Percentiles rank a stretch among this genome's conserved stretches.
Conservation (phyloP, 2,888 invertebrate species). For the Metopia argyrocephala region DNA sequence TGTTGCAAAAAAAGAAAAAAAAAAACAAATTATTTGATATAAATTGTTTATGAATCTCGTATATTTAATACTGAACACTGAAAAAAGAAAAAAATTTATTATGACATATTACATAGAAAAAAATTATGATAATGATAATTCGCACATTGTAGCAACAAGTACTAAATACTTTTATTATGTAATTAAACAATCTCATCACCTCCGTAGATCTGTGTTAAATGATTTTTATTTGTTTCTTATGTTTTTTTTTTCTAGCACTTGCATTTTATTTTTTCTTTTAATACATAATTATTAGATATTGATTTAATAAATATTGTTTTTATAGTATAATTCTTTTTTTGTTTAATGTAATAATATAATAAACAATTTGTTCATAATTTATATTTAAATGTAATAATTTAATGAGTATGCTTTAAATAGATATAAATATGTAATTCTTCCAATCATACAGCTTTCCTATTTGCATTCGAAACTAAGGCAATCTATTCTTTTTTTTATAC, state of each 20-base stretch:
- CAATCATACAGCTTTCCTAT: not conserved
- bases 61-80: not conserved
- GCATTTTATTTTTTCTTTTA: constrained; percentile 5
- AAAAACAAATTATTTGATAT: not conserved
- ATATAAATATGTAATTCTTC: not conserved
- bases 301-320: constrained; percentile 32
- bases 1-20: not conserved
- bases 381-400: constrained; percentile 35
- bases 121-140: constrained; percentile 42
- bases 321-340: constrained; percentile 42
- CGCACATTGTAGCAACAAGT: constrained; percentile 59
- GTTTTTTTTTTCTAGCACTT: constrained; percentile 45
- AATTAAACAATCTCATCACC: constrained; percentile 54
- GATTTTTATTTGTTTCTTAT: constrained; percentile 39
- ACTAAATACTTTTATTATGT: constrained; percentile 29
- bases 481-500: constrained; percentile 16
- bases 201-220: constrained; percentile 58
- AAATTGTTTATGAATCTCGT: constrained; percentile 24
- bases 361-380: constrained; percentile 31
- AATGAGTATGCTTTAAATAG: not conserved
- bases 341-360: constrained; percentile 21
- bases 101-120: not conserved
- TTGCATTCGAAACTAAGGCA: constrained; percentile 33
- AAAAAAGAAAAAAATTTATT: not conserved
- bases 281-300: constrained; percentile 5